These are phyloP conservation scores for Slavum lentiscoides DNA, from an alignment of 2,888 invertebrate genomes.

Conservation along the genomic window DNA sequence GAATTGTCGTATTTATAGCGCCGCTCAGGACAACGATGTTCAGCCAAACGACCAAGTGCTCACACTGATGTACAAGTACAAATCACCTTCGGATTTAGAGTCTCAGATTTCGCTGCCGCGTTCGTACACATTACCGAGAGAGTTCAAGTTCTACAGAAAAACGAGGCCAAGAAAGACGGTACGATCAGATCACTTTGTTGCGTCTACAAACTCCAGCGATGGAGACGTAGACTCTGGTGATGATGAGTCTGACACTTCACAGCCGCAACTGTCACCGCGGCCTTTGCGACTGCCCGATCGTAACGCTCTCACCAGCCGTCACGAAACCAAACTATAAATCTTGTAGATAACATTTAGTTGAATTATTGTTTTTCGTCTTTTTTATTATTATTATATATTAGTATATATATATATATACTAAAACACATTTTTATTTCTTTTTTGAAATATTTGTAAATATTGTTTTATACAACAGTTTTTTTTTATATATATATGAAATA, in stretches of 20 bases:
- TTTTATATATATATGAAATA: not conserved
- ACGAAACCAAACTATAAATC: constrained; percentile 66
- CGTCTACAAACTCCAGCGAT: constrained; percentile 84
- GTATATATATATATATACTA: not conserved
- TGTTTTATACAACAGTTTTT: constrained; percentile 33
- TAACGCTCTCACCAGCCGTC: constrained; percentile 58
- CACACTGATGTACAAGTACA: constrained; percentile 61
- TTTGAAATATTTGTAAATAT: constrained; percentile 44
- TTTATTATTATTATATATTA: not conserved
- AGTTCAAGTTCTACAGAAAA: constrained; percentile 79
- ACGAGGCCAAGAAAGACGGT: constrained; percentile 64
- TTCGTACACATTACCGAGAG: constrained; percentile 81
- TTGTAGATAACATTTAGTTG: constrained; percentile 18
- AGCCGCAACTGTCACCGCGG: constrained; percentile 60
- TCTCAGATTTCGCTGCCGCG: constrained; percentile 76
- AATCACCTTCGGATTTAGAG: constrained; percentile 74
- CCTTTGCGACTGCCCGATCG: constrained; percentile 60
- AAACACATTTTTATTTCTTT: constrained; percentile 21
- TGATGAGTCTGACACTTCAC: constrained; percentile 66
- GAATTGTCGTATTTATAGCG: not conserved
- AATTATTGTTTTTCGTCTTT: constrained; percentile 18
- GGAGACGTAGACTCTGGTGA: constrained; percentile 83
- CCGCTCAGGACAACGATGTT: constrained; percentile 18
- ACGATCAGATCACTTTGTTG: constrained; percentile 71
- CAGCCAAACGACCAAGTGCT: constrained; percentile 45